These are phyloP conservation scores for Chrysochloris asiatica DNA, from an alignment of 2,113 vertebrate genomes.

Conservation along the genomic window DNA sequence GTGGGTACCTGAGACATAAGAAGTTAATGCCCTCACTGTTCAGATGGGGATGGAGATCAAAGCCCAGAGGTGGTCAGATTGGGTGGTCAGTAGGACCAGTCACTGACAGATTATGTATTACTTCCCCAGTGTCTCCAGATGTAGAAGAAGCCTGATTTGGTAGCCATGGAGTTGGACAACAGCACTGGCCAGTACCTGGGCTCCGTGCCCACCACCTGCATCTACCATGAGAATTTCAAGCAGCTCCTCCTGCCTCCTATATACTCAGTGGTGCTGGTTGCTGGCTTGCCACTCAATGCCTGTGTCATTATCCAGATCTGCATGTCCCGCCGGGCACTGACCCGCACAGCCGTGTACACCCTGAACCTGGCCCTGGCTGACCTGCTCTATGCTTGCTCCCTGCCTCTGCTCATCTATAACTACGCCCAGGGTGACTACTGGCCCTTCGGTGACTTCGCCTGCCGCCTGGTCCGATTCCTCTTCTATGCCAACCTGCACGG, in stretches of 20 bases:
- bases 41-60: neutral
- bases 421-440: conserved; percentile 95
- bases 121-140: neutral
- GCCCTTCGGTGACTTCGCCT: conserved; percentile 95
- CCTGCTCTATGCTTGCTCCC: conserved; percentile 94
- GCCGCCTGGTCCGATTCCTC: conserved; percentile 94
- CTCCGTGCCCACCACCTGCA: conserved; percentile 84
- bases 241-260: conserved; percentile 91
- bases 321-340: conserved; percentile 85
- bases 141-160: neutral
- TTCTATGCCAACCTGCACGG: conserved; percentile 97
- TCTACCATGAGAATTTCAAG: conserved; percentile 95
- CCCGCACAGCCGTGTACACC: conserved; percentile 92
- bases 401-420: conserved; percentile 97
- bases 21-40: neutral
- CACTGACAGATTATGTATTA: conserved; percentile 25
- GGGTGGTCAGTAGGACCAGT: neutral
- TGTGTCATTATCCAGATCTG: conserved; percentile 93
- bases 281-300: conserved; percentile 91
- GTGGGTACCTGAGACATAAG: neutral
- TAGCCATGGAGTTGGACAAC: conserved; percentile 63
- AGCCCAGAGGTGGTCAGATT: neutral
- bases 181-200: neutral
- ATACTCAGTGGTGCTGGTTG: conserved; percentile 90
- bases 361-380: conserved; percentile 94